Percentiles rank a stretch among this genome's conserved stretches.
These are phyloP conservation scores for Oscheius sp. DNA, from an alignment of 2,888 invertebrate genomes.

Conservation along the genomic window DNA sequence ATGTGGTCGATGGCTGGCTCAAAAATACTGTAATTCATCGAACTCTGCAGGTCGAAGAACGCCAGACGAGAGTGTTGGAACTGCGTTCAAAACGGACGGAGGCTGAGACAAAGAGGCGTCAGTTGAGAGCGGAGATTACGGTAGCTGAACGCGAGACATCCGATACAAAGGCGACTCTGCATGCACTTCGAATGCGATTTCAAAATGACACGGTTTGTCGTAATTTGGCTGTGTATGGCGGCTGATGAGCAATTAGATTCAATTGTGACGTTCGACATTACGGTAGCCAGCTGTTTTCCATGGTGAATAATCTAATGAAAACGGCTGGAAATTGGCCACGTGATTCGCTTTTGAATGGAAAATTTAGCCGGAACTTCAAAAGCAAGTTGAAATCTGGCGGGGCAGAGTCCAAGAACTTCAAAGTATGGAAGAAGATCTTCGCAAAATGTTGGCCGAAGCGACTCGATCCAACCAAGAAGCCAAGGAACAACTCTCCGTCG, in stretches of 20 bases:
- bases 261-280: neutral
- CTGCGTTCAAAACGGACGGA: neutral
- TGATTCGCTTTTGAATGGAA: neutral
- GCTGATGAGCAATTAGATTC: neutral
- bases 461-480: neutral
- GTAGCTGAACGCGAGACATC: neutral
- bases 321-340: neutral
- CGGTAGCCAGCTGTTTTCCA: neutral
- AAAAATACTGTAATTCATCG: neutral
- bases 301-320: neutral
- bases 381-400: neutral
- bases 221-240: neutral
- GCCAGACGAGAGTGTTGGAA: neutral
- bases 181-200: neutral
- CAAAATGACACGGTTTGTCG: constrained; percentile 7
- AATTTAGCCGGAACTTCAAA: constrained; percentile 10
- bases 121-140: neutral
- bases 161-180: neutral
- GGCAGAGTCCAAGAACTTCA: neutral
- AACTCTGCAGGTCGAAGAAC: constrained; percentile 3
- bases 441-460: neutral
- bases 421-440: constrained; percentile 4
- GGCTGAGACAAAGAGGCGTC: neutral
- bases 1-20: no score
- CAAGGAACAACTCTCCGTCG: constrained; percentile 8